A percentile compares a stretch with the other conserved stretches of the same genome.
Evolutionary conservation across 2,797 vertebrate species (phyloP).

Genomic region (Pseudochirops cupreus): DNA sequence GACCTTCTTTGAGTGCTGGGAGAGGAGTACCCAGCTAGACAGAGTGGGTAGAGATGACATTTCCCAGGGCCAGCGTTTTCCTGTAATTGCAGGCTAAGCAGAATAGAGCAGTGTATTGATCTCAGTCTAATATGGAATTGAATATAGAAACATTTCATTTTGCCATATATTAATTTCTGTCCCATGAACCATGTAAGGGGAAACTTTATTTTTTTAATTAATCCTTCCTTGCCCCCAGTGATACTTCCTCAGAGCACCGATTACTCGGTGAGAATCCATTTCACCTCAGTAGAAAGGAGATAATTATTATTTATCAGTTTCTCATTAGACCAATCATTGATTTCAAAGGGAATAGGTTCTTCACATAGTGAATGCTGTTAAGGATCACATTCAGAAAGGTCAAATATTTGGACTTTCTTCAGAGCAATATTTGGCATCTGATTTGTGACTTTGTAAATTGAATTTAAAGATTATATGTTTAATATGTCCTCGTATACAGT

Average conservation of each 20-base stretch:
- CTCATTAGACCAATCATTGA: background rate
- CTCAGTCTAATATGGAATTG: slow-evolving; percentile 64
- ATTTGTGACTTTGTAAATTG: background rate
- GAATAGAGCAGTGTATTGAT: slow-evolving; percentile 70
- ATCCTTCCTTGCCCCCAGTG: background rate
- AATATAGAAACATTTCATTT: slow-evolving; percentile 70
- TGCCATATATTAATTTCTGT: slow-evolving; percentile 66
- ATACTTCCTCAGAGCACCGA: slow-evolving; percentile 20
- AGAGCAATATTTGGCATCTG: background rate
- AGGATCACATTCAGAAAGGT: slow-evolving; percentile 34
- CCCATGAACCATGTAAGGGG: slow-evolving; percentile 41
- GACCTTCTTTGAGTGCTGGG: slow-evolving; percentile 71
- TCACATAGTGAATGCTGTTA: accelerated
- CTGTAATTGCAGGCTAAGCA: slow-evolving; percentile 84
- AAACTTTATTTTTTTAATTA: slow-evolving; percentile 43
- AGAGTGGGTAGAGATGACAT: slow-evolving; percentile 80
- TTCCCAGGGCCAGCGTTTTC: slow-evolving; percentile 78
- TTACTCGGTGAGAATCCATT: slow-evolving; percentile 42
- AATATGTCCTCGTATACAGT: background rate
- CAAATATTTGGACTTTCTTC: slow-evolving; percentile 38
- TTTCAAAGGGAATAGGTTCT: slow-evolving; percentile 7
- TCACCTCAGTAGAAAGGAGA: slow-evolving; percentile 39
- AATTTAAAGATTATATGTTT: background rate
- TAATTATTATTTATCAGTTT: slow-evolving; percentile 17
- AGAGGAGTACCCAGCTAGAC: slow-evolving; percentile 81